A percentile compares a stretch with the other conserved stretches of the same genome.
These are phyloP conservation scores for Nephrotoma guestfalica DNA, from an alignment of 2,888 invertebrate genomes.

Conservation along the genomic window DNA sequence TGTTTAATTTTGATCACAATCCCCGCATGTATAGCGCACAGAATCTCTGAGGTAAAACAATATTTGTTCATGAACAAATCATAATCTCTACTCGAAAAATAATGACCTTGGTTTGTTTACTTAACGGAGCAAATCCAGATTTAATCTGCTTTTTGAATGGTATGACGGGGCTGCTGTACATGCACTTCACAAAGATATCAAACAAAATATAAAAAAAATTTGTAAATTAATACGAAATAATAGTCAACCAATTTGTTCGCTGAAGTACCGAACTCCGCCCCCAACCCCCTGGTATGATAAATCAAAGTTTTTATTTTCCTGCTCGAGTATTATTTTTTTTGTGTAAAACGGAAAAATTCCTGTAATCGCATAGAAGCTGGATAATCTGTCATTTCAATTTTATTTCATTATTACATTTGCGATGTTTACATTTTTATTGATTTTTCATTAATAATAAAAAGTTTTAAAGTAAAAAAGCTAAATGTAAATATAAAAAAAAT, in stretches of 20 bases:
- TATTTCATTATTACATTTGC: background rate
- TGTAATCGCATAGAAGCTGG: background rate
- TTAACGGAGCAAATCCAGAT: too few species aligned
- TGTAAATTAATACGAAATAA: too few species aligned
- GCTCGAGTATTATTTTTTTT: background rate
- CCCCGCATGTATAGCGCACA: background rate
- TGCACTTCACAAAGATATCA: background rate
- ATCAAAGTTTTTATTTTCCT: background rate
- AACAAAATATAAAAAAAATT: too few species aligned
- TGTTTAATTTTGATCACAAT: background rate
- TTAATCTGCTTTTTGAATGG: too few species aligned
- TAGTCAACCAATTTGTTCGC: too few species aligned
- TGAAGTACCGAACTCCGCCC: background rate
- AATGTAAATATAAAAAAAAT: background rate
- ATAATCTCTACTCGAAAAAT: background rate
- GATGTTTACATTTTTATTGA: background rate
- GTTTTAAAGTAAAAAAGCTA: background rate
- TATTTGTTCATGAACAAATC: background rate
- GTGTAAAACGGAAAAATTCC: background rate
- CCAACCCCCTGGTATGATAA: background rate
- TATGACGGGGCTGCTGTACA: background rate
- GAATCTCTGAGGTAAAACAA: background rate
- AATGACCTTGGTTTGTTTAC: background rate
- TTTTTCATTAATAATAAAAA: background rate
- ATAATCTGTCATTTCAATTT: background rate